These are phyloP conservation scores for Timema cristinae DNA, from an alignment of 2,888 invertebrate genomes.

Conservation along the genomic window DNA sequence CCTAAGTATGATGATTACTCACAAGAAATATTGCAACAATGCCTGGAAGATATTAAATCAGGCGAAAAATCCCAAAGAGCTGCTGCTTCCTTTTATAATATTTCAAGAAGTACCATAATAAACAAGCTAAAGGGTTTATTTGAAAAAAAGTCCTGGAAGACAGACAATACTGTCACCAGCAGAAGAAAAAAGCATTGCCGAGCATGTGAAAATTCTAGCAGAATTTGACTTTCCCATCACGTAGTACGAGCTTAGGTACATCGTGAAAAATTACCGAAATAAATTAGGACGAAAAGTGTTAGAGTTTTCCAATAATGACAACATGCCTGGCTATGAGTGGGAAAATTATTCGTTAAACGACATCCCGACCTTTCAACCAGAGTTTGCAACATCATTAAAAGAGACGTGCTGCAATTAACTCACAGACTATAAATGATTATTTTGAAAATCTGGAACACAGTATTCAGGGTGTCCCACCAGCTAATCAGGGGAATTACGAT, in stretches of 20 bases:
- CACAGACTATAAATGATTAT: constrained; percentile 30
- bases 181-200: neutral
- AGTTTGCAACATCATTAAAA: constrained; percentile 10
- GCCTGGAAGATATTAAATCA: constrained; percentile 1
- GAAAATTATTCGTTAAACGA: too few species aligned
- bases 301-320: too few species aligned
- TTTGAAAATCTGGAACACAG: constrained; percentile 31
- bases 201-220: neutral
- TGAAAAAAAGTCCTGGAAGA: neutral
- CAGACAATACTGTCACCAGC: neutral
- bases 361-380: too few species aligned
- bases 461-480: constrained; percentile 29
- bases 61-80: neutral
- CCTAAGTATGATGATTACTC: neutral
- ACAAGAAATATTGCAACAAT: neutral
- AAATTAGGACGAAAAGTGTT: neutral
- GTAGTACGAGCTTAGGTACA: neutral
- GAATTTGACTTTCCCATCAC: constrained; percentile 3
- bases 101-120: neutral
- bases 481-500: constrained; percentile 40
- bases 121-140: constrained; percentile 5
- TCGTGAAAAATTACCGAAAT: neutral
- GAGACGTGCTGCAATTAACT: constrained; percentile 30
- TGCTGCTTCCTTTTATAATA: neutral
- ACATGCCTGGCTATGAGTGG: too few species aligned